A percentile compares a stretch with the other conserved stretches of the same genome.
These are phyloP conservation scores for Idaea biselata DNA, from an alignment of 2,888 invertebrate species.

Conservation along the genomic window DNA sequence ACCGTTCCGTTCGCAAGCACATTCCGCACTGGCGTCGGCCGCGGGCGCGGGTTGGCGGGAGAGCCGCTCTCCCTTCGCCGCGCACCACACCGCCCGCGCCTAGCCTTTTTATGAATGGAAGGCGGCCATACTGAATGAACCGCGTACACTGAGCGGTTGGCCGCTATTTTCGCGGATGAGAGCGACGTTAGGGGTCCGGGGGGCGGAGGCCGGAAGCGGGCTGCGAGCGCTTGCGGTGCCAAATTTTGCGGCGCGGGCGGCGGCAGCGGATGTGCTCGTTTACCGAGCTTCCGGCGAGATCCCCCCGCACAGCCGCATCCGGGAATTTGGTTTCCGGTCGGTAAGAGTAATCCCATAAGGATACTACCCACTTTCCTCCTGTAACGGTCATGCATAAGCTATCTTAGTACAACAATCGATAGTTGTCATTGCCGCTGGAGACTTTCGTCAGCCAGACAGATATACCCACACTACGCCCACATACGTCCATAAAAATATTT, in stretches of 20 bases:
- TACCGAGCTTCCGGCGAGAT: constrained; percentile 78
- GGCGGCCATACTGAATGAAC: constrained; percentile 87
- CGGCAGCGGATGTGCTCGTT: constrained; percentile 79
- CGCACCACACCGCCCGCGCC: constrained; percentile 71
- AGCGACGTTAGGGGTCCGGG: constrained; percentile 67
- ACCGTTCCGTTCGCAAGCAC: constrained; percentile 80
- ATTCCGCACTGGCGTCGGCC: constrained; percentile 80
- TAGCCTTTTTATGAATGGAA: constrained; percentile 87
- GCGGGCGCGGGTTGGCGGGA: constrained; percentile 75
- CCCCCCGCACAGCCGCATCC: constrained; percentile 79
- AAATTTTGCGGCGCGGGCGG: constrained; percentile 80
- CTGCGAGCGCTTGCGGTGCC: constrained; percentile 78
- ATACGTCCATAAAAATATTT: not conserved
- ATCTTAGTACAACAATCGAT: constrained; percentile 8
- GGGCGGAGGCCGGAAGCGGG: constrained; percentile 77
- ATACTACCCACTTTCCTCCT: constrained; percentile 75
- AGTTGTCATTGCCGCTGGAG: constrained; percentile 4
- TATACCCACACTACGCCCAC: constrained; percentile 6
- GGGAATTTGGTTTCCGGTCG: constrained; percentile 80
- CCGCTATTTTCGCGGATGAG: constrained; percentile 78
- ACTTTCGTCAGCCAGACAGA: not conserved
- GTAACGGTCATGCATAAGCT: constrained; percentile 40
- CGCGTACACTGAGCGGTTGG: constrained; percentile 82
- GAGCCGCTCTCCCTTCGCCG: constrained; percentile 76
- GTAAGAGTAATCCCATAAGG: constrained; percentile 70